Base-by-base conservation (phyloP, 2,888 invertebrate genomes). In the Cheilosia pagana region DNA sequence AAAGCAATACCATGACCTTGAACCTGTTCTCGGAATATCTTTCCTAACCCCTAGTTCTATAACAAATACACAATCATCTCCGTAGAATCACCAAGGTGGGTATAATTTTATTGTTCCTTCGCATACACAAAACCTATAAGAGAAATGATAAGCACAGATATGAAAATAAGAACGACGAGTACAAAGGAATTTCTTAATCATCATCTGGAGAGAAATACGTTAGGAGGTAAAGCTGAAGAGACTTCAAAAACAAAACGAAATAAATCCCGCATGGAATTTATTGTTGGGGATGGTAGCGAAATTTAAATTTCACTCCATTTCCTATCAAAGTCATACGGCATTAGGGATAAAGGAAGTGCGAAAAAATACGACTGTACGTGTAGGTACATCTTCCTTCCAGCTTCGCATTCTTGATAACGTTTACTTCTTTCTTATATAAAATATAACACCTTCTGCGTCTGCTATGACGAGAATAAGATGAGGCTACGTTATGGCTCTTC, bases 271-370 rank as follows among this genome's bases (percentile, higher is more conserved):
- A 60, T 53, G 35, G 79, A 74, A 74, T 74, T 81, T 41, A 12
- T 41, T 60, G 16, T 48, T 52, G 23, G 25, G 35, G 76, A 57
- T 45, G 35, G 62, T 52, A 43, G 70, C 65, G 65, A 65, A 78
- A 72, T 78, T 72, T 78, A 71, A 59, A 78, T 78, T 71, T 78
- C 50, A 59, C 68, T 52, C 57, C 63, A 75, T 31, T 75, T 63
- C 62, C 57, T 52, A 63, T 63, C 48, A 63, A 70, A 76, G 52
- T 65, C 50, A 72, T 65, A 45, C 28, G 45, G 59, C 63, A 81
- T 68, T 70, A 59, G 35, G 63, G 31, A 65, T 63, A 57, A 52
- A 70, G 50, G 60, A 74, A 62, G 68, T 67, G 28, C 60, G 60
- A 60, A 67, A 35, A 70, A 81, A 81, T 81, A 68, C 23, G 55